Base-by-base conservation (phyloP, 2,888 invertebrate species). In the Acleris literana region DNA sequence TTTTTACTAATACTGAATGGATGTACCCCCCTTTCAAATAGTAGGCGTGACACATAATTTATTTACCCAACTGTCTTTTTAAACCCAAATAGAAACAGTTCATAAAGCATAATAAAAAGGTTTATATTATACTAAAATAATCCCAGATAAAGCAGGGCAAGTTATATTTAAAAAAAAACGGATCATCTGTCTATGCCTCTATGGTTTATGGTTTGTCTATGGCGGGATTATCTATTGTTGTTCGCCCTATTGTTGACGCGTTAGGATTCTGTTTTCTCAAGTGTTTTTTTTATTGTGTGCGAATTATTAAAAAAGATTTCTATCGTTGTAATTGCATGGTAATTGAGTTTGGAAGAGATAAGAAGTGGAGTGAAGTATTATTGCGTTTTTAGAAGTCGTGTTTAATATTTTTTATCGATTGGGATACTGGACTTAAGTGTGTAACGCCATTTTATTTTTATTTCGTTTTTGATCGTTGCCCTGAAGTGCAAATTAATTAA, bases 111-210 rank as follows among this genome's bases (percentile, higher is more conserved):
- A 55, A 63, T 63, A 57, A 63, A 33, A 63, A 16, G 22, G 57
- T 53, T 74, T 71, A 74, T 71, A 74, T 73, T 74, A 74, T 74
- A 71, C 72, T 72, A 74, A 74, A 70, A 71, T 68, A 71, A 71
- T 71, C 70, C 74, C 68, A 52, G 49, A 69, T 68, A 70, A 70
- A 72, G 67, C 68, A 65, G 74, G 72, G 73, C 70, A 71, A 69
- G 67, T 56, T 39, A 16, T 43, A 22, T 39, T 18, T 0, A 11
- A 17, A 20, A 20, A 7, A 17, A 18, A 13, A 4, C 39, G 5
- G 39, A 39, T 39, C 39, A 13, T 39, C 39, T 29, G 29, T 33
- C 39, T 39, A 13, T 39, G 4, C 13, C 9, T 39, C 39, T 39
- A 39, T 39, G 39, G 33, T 49, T 20, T 43, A 53, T 63, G 55